Percentiles rank a stretch among this genome's conserved stretches.
These are phyloP conservation scores for Scartelaos histophorus DNA, from an alignment of 2,113 vertebrate species.

Conservation along the genomic window DNA sequence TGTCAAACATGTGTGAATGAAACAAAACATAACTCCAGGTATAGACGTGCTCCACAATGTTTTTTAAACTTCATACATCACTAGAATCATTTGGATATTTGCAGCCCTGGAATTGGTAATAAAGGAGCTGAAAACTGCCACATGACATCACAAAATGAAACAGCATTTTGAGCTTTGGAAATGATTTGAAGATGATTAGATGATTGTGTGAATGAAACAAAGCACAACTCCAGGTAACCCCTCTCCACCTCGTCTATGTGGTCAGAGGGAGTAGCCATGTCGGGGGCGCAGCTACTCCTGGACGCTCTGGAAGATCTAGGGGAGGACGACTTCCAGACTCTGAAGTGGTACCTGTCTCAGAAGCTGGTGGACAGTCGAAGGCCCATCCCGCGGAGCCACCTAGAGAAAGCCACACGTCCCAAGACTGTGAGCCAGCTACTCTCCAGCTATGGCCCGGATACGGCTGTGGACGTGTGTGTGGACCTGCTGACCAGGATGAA, in stretches of 20 bases:
- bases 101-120: too few relatives aligned
- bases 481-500: conserved; percentile 30
- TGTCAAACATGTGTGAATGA: too few relatives aligned
- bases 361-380: accelerated
- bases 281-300: not conserved
- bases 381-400: not conserved
- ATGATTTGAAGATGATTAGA: too few relatives aligned
- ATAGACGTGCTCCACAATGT: too few relatives aligned
- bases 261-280: conserved; percentile 34
- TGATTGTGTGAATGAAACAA: too few relatives aligned
- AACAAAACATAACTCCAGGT: too few relatives aligned
- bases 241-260: not conserved
- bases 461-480: not conserved
- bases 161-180: too few relatives aligned
- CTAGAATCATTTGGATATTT: too few relatives aligned
- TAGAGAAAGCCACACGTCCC: not conserved
- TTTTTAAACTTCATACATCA: too few relatives aligned
- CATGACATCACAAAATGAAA: too few relatives aligned
- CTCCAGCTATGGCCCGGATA: not conserved
- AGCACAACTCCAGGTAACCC: not conserved
- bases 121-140: too few relatives aligned
- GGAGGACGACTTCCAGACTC: accelerated
- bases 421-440: conserved; percentile 1
- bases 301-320: not conserved
- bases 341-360: conserved; percentile 17